A percentile compares a stretch with the other conserved stretches of the same genome.
phyloP scores from a whole-genome alignment of 2,113 vertebrate species.

The Bagarius yarrelli region DNA sequence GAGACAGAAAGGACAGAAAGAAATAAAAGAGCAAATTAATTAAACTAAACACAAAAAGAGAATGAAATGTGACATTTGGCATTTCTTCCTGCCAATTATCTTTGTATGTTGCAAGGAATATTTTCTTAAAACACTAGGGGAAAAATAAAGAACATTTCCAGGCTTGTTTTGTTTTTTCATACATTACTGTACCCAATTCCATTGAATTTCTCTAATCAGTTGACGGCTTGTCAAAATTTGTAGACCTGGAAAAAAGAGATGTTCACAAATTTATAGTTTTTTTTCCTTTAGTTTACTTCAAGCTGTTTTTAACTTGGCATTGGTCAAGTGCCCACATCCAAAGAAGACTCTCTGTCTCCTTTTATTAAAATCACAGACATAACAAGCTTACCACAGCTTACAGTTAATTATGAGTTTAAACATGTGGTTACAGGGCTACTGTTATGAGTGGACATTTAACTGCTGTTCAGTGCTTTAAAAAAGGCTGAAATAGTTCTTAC shows the following conservation, averaged over 20 bases:
- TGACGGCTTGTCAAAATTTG: constrained; percentile 16
- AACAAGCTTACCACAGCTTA: constrained; percentile 28
- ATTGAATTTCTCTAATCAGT: not conserved
- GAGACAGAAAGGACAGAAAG: not conserved
- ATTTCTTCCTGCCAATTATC: not conserved
- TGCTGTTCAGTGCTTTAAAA: constrained; percentile 15
- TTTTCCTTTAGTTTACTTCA: constrained; percentile 6
- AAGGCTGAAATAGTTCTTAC: constrained; percentile 1
- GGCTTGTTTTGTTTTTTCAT: constrained; percentile 22
- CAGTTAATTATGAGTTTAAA: constrained; percentile 42
- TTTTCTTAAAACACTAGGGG: not conserved
- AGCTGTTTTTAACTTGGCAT: constrained; percentile 47
- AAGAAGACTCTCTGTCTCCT: constrained; percentile 47
- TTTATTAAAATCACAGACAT: constrained; percentile 51
- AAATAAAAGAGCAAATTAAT: not conserved
- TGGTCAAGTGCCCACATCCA: constrained; percentile 46
- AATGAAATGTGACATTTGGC: not conserved
- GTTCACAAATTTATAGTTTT: constrained; percentile 25
- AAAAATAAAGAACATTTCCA: not conserved
- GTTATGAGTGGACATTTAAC: constrained; percentile 5
- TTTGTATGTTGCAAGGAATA: not conserved
- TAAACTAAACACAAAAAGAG: not conserved
- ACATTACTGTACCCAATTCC: constrained; percentile 22
- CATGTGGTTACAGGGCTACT: constrained; percentile 27
- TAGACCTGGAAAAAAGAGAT: constrained; percentile 13